Percentiles rank a stretch among this genome's conserved stretches.
Evolutionary conservation across 2,888 invertebrate genomes (phyloP).

Genomic region (Spialia ferax): DNA sequence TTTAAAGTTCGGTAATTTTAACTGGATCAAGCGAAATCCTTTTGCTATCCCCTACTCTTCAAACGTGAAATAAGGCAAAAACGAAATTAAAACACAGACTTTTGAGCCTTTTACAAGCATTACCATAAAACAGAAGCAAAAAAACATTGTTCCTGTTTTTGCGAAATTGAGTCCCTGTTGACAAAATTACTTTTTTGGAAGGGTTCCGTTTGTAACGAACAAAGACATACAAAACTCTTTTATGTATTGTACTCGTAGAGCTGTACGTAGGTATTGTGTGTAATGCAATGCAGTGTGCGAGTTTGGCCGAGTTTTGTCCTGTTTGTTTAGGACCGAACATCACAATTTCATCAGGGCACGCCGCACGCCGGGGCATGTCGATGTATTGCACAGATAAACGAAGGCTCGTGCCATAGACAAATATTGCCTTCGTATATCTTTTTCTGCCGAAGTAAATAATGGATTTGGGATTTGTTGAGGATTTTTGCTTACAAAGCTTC

Average conservation of each 20-base stretch:
- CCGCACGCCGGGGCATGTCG: background rate
- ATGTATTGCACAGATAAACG: background rate
- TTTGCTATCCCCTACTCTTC: background rate
- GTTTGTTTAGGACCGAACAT: conserved; percentile 35
- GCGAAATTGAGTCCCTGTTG: conserved; percentile 28
- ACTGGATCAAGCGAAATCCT: background rate
- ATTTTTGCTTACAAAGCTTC: background rate
- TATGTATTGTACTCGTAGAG: conserved; percentile 24
- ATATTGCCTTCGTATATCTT: background rate
- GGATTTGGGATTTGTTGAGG: too few species aligned
- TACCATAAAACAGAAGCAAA: conserved; percentile 19
- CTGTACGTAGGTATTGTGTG: conserved; percentile 1
- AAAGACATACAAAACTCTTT: conserved; percentile 35
- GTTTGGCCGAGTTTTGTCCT: conserved; percentile 35
- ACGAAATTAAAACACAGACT: background rate
- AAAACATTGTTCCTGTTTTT: conserved; percentile 39
- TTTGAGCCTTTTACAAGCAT: background rate
- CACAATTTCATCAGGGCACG: conserved; percentile 33
- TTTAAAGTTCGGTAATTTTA: too few species aligned
- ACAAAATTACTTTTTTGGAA: conserved; percentile 37
- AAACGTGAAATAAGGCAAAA: conserved; percentile 1
- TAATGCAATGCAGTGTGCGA: conserved; percentile 17
- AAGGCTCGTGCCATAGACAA: background rate
- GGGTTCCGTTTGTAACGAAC: conserved; percentile 24
- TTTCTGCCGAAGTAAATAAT: background rate